Evolutionary conservation across 2,797 vertebrate species (phyloP).

Genomic region (Sebastes variabilis): DNA sequence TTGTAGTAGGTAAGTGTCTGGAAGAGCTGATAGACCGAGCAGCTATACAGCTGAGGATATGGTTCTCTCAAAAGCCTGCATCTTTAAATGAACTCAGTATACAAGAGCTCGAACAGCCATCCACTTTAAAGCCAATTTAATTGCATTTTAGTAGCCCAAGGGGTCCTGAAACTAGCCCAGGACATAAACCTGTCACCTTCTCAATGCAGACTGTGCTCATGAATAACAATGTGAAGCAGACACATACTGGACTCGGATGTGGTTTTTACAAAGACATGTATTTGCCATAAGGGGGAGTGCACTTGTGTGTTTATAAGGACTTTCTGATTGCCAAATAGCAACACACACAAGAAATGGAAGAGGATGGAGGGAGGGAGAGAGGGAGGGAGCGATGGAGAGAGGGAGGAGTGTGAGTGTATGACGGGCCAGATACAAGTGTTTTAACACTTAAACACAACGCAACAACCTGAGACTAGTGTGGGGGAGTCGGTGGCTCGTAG

Average conservation of each 20-base stretch:
- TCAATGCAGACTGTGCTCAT: too few species aligned
- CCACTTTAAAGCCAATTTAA: too few species aligned
- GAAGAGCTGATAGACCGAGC: too few species aligned
- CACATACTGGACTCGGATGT: neutral
- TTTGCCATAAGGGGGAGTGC: too few species aligned
- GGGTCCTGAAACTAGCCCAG: too few species aligned
- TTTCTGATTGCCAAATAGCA: neutral
- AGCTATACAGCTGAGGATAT: too few species aligned
- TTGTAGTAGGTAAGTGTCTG: too few species aligned
- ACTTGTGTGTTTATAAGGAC: too few species aligned
- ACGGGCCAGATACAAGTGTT: conserved; percentile 35
- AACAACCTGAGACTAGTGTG: conserved; percentile 76
- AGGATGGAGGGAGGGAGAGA: neutral
- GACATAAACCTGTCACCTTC: too few species aligned
- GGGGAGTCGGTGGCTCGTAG: neutral
- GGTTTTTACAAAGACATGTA: neutral
- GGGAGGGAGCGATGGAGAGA: neutral
- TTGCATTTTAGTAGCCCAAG: too few species aligned
- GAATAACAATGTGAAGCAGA: neutral
- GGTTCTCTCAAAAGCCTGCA: too few species aligned
- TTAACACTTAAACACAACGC: conserved; percentile 63
- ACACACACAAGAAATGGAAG: neutral
- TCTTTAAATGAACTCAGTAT: rapidly evolving
- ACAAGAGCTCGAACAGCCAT: too few species aligned
- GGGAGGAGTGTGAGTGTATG: neutral